Base-by-base conservation (phyloP, 2,113 vertebrate genomes). In the Barbus barbus region DNA sequence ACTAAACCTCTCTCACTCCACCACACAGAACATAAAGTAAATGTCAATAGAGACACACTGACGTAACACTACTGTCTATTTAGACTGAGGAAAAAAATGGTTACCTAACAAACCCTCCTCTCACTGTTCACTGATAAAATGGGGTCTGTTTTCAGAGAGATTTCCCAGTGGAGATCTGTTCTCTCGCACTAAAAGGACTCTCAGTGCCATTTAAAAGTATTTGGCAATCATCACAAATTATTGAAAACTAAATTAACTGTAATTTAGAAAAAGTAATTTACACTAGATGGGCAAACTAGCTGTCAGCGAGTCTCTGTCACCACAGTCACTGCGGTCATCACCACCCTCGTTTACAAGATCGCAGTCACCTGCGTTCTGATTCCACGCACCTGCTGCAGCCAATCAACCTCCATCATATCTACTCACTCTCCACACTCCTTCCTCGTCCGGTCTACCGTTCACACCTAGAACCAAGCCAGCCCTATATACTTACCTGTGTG, bases 1-100 rank as follows among this genome's bases (percentile, higher is more conserved):
- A 36, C 77, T 38, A 77, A 22, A 56, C 69, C 36, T 56, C 78
- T 56, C 51, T 44, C 75, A 22, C 69, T 26, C 69, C 24, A n/a
- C n/a, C 31, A 80, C 31, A 67, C 71, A 53, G 61, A 81, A 77
- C 44, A 84, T 71, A 78, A 38, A 60, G 36, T 80, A 63, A 87
- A 83, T 11, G 31, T 87, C 86, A 87, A 88, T 84, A 88, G 33
- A 58, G 83, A 78, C 84, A 79, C 41, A 75, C 69, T 88, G 83
- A 87, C 73, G 82, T 86, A 72, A 86, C 26, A 44, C 9, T 24
- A 26, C 56, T 38, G 82, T 56, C 78, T 76, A 28, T 71, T 63
- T 20, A 24, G 60, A 76, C 53, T 4, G 67, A 78, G 46, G 31
- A 76, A 69, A 84, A 78, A 78, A 77, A 74, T 51, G 44, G 20